Evolutionary conservation across 2,113 vertebrate genomes (phyloP), one percentile per base, ranked within the genome.

Genomic region (Marmota monax): DNA sequence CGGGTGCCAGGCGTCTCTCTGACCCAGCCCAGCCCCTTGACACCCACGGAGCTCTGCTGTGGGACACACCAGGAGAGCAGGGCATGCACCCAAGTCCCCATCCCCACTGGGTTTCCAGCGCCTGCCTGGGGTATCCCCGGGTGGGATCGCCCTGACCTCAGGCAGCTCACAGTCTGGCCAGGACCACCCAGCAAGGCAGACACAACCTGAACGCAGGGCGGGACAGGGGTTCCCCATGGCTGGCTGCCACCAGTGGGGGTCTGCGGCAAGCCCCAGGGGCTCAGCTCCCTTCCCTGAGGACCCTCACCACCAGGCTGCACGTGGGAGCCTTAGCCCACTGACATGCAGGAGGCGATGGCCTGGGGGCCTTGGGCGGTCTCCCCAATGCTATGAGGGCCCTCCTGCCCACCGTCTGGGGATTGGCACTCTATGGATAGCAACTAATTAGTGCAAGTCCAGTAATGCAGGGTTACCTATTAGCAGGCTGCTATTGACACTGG

Each of bases 11-110:
- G 9, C 2, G 48, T 13, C 79, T 65, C 53, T 70, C 53, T 70
- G 65, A 12, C 3, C 14, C 7, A 5, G 12, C 14, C 37, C 1
- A 63, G 17, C 42, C 7, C 0, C 0, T 2, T 0, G 27, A 16
- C 3, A 1, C 0, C 9, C 4, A 0, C n/a, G 9, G 37, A 78
- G 45, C 67, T 27, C 20, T 18, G 18, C 17, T 0, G 12, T 16
- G 9, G 45, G n/a, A 23, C 13, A 27, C 2, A 2, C 7, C 1
- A 0, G 8, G 45, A 29, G 73, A 58, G 56, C 20, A 53, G 51
- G 51, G 51, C 51, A 17, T 4, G 51, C 51, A 16, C 51, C 14
- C 51, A 53, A 53, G 56, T 58, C 10, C 23, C 48, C 13, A 3
- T 8, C 56, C 20, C 23, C 51, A 53, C 51, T 6, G 4, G 29